phyloP scores from a whole-genome alignment of 2,888 invertebrate genomes.

The Balanococcus diminutus region DNA sequence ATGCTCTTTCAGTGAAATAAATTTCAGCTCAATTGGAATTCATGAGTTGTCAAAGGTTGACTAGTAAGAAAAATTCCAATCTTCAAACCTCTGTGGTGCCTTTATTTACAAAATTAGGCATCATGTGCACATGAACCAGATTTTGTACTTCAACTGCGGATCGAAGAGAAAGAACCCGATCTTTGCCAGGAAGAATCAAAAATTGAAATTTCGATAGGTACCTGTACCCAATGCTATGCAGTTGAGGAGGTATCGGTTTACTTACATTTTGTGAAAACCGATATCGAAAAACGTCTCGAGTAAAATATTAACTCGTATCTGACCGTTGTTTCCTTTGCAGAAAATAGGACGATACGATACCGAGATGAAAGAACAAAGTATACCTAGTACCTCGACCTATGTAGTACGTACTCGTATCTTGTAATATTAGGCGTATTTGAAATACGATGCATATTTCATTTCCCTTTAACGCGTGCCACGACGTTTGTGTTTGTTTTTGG shows the following conservation, averaged over 20 bases:
- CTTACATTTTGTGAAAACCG: not conserved
- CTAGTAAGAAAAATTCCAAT: no score
- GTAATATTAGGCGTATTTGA: conserved; percentile 6
- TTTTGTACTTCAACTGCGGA: no score
- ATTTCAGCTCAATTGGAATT: no score
- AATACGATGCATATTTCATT: conserved; percentile 29
- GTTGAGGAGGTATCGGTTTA: not conserved
- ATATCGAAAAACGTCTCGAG: not conserved
- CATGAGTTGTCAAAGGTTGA: no score
- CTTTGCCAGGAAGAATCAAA: not conserved
- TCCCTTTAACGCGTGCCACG: conserved; percentile 8
- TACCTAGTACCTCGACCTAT: no score
- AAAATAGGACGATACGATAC: not conserved
- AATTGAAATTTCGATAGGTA: not conserved
- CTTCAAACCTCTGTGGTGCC: no score
- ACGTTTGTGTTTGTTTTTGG: conserved; percentile 34
- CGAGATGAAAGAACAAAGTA: not conserved
- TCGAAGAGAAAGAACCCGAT: no score
- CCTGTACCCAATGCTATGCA: not conserved
- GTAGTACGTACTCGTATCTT: not conserved
- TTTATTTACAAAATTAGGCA: no score
- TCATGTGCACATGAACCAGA: no score
- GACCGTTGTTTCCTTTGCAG: not conserved
- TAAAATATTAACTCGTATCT: not conserved
- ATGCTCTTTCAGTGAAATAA: no score